These are phyloP conservation scores for Synergus japonicus DNA, from an alignment of 2,888 invertebrate species.

Conservation along the genomic window DNA sequence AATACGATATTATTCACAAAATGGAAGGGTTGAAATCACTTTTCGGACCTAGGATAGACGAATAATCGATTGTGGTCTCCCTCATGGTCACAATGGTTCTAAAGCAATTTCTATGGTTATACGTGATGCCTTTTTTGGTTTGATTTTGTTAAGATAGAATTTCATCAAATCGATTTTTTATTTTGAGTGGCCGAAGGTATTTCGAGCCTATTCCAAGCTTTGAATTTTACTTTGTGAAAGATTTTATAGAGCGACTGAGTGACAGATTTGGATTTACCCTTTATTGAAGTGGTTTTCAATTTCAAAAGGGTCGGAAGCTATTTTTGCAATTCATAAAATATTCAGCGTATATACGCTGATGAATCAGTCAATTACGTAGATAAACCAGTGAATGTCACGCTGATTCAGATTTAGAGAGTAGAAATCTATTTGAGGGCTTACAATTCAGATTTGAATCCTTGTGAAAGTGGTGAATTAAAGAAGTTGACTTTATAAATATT, in stretches of 20 bases:
- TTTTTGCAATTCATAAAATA: not conserved
- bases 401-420: no score
- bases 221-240: not conserved
- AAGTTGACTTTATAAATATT: no score
- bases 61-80: constrained; percentile 12
- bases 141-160: not conserved
- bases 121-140: not conserved
- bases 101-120: constrained; percentile 15
- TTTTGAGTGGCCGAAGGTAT: not conserved
- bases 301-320: not conserved
- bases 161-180: not conserved
- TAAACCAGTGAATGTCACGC: no score
- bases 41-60: not conserved
- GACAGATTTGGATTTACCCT: not conserved
- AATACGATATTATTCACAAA: constrained; percentile 21
- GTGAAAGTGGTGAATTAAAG: no score
- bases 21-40: constrained; percentile 16
- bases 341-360: no score
- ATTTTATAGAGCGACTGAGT: not conserved
- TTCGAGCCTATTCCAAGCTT: not conserved
- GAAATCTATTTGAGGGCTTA: no score
- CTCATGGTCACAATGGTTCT: not conserved
- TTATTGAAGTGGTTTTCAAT: not conserved
- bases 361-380: no score
- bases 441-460: no score